Base-by-base conservation (phyloP, 2,113 vertebrate species). In the Clarias batrachus region DNA sequence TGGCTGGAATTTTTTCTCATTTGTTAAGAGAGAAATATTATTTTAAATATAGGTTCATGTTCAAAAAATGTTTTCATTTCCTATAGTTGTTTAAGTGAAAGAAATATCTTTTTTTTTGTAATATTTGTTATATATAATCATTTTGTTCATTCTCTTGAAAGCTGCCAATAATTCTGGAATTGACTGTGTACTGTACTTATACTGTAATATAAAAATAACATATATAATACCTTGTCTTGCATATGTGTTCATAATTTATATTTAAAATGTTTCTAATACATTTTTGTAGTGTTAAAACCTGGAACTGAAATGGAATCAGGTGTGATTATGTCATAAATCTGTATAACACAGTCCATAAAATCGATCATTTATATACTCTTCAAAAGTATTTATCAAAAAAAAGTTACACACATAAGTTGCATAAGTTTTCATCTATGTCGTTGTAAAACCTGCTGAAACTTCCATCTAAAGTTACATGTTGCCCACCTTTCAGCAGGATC, bases 131-230 rank as follows among this genome's bases (percentile, higher is more conserved):
- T 79, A 19, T 59, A 30, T 16, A 59, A 19, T 79, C 3, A 79
- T 57, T 57, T 79, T 56, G 25, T 30, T 1, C 2, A 57, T 78
- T 80, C 56, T 80, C 77, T 33, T 59, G 77, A 80, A 80, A 80
- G 56, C 27, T 80, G 56, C 56, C 56, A 80, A 13, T 59, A 33
- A 60, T 60, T 80, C 77, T 60, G 56, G 17, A 78, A 27, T 78
- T 78, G 76, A 2, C 76, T 57, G 76, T 77, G n/a, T 71, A n/a
- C 54, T 77, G n/a, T 71, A n/a, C 54, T 77, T 16, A 77, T 77
- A n/a, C 13, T 54, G 48, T 54, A 52, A 54, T 14, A 48, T 52
- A 25, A 14, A 52, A 77, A 4, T 19, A 78, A 27, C 8, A 13
- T 11, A 73, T 74, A 41, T 1, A 74, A 16, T n/a, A 14, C 23